Evolutionary conservation across 2,797 vertebrate species (phyloP), one percentile per base, ranked within the genome.

Genomic region (Enteromius treurensis): DNA sequence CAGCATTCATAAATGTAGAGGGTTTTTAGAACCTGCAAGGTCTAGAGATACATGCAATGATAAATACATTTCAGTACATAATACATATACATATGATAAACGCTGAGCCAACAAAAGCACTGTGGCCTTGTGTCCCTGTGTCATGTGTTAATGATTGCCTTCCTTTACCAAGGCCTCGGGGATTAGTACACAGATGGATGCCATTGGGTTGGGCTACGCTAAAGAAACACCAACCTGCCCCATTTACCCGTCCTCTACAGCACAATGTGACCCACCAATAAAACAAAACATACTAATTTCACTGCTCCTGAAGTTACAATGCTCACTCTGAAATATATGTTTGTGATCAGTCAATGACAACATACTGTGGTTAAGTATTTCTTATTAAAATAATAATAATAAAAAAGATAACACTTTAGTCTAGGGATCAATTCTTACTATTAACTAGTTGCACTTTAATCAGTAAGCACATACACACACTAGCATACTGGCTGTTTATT

Each of bases 81-180:
- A 32, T 32, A 32, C 32, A 80, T 60, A 84, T 65, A 65, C 68
- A 65, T 73, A 60, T 83, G 69, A 91, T 89, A 90, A 91, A 89
- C 88, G 92, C 90, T 91, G 91, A 92, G 92, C 81, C 89, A 90
- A 91, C 91, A 92, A 86, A 89, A 92, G 90, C 81, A 77, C 88
- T 83, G 83, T 79, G 37, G 90, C 89, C 89, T 89, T 89, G 79
- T 88, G 90, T 47, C 87, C 88, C 37, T 5, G 79, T 90, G 90
- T 90, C 89, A 87, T 70, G 89, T 89, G 91, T 93, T 92, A 92
- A 93, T 89, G 87, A 93, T 90, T 89, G 89, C 84, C 88, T 91
- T 87, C 87, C 40, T 90, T 84, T 85, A 85, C 81, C 51, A 79
- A 83, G 88, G 88, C 87, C 90, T 89, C 88, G 51, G 84, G 88